Evolutionary conservation across 2,888 invertebrate genomes (phyloP).

Genomic region (Aspidiotus destructor): DNA sequence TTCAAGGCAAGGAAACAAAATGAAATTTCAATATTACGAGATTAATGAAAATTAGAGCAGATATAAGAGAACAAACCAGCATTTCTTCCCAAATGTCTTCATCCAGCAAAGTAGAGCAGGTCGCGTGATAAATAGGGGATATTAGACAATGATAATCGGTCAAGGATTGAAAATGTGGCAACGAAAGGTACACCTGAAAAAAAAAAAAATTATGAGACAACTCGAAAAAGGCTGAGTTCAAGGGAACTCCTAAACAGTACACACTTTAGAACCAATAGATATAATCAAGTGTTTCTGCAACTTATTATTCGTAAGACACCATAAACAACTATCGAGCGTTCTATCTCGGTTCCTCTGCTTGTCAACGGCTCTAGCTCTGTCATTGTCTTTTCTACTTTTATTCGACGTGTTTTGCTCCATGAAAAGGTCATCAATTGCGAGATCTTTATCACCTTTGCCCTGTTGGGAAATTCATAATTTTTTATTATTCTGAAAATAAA

Average conservation of each 20-base stretch:
- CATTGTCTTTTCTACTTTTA: slow-evolving; percentile 47
- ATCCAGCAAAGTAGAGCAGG: slow-evolving; percentile 73
- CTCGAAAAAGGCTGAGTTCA: slow-evolving; percentile 21
- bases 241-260: neutral
- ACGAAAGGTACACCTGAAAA: slow-evolving; percentile 58
- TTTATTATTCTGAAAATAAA: too few relatives aligned
- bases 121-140: slow-evolving; percentile 68
- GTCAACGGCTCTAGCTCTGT: slow-evolving; percentile 56
- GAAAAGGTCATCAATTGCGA: slow-evolving; percentile 27
- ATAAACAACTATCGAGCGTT: slow-evolving; percentile 67
- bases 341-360: slow-evolving; percentile 61
- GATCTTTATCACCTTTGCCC: slow-evolving; percentile 22
- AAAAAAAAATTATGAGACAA: neutral
- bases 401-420: slow-evolving; percentile 34
- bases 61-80: slow-evolving; percentile 46
- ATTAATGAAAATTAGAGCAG: too few relatives aligned
- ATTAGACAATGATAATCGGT: slow-evolving; percentile 78
- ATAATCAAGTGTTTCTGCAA: slow-evolving; percentile 78
- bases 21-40: too few relatives aligned
- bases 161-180: slow-evolving; percentile 72
- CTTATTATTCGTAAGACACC: slow-evolving; percentile 70
- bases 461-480: neutral
- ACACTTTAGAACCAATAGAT: slow-evolving; percentile 63
- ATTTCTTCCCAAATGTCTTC: slow-evolving; percentile 92
- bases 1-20: too few relatives aligned